Percentiles rank a stretch among this genome's conserved stretches.
Conservation (phyloP, 2,797 vertebrate genomes). For the Xenopus petersii region DNA sequence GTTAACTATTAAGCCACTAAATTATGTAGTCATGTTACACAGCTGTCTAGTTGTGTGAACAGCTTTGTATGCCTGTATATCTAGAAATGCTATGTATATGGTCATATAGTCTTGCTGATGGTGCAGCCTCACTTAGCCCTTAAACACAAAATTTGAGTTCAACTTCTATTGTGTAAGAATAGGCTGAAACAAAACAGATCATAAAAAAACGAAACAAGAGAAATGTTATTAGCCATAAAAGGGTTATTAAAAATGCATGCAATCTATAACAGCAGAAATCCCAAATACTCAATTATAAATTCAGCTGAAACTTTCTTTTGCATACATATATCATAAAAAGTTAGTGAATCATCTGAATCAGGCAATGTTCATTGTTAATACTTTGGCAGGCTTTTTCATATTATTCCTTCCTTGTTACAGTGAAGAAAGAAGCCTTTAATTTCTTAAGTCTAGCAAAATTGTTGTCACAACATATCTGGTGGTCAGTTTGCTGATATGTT, state of each 20-base stretch:
- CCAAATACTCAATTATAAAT: constrained; percentile 3
- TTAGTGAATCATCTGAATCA: not conserved
- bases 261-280: not conserved
- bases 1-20: no score
- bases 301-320: constrained; percentile 1
- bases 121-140: not conserved
- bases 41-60: no score
- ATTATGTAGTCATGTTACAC: no score
- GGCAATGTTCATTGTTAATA: not conserved
- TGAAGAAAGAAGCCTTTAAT: not conserved
- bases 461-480: no score
- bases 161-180: not conserved
- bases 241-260: not conserved
- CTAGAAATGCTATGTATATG: no score
- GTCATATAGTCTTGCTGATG: no score
- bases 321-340: not conserved
- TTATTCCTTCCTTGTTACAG: not conserved
- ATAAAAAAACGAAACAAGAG: not conserved
- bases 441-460: not conserved
- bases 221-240: not conserved
- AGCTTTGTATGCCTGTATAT: no score
- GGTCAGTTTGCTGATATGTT: no score
- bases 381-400: not conserved
- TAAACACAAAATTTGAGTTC: not conserved
- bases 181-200: not conserved